These are phyloP conservation scores for Pyrrhosoma nymphula DNA, from an alignment of 2,888 invertebrate species.

Conservation along the genomic window DNA sequence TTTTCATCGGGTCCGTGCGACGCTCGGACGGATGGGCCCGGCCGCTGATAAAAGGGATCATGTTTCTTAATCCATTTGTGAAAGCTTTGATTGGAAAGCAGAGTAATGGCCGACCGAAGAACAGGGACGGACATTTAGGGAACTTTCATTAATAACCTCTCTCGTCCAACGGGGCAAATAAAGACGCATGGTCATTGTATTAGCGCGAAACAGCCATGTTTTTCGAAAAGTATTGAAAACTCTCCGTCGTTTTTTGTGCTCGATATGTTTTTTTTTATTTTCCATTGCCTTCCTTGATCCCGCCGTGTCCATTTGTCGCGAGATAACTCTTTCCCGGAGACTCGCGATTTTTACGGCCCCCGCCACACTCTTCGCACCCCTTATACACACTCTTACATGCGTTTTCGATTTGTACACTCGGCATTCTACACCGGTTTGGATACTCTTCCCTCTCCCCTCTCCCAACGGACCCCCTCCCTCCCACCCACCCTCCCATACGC, in stretches of 20 bases:
- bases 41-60: slow-evolving; percentile 57
- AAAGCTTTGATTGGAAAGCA: slow-evolving; percentile 64
- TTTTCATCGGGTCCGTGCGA: not conserved
- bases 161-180: slow-evolving; percentile 40
- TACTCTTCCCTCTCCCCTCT: too few relatives aligned
- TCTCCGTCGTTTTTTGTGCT: not conserved
- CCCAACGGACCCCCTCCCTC: not conserved
- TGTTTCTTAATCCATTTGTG: slow-evolving; percentile 61
- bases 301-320: slow-evolving; percentile 43
- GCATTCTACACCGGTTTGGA: not conserved
- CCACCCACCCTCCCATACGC: not conserved
- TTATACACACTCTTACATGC: slow-evolving; percentile 15
- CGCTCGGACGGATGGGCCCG: slow-evolving; percentile 36
- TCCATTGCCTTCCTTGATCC: slow-evolving; percentile 64
- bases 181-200: slow-evolving; percentile 50
- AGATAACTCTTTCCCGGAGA: slow-evolving; percentile 34
- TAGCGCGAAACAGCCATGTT: slow-evolving; percentile 16
- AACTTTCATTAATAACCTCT: slow-evolving; percentile 62
- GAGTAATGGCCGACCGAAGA: slow-evolving; percentile 15
- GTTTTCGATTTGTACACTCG: slow-evolving; percentile 64
- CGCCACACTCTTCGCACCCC: not conserved
- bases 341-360: slow-evolving; percentile 33
- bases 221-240: slow-evolving; percentile 61
- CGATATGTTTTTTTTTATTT: slow-evolving; percentile 1
- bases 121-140: not conserved